Conservation (phyloP, 2,888 invertebrate genomes). For the Apomyelois bistriatella region DNA sequence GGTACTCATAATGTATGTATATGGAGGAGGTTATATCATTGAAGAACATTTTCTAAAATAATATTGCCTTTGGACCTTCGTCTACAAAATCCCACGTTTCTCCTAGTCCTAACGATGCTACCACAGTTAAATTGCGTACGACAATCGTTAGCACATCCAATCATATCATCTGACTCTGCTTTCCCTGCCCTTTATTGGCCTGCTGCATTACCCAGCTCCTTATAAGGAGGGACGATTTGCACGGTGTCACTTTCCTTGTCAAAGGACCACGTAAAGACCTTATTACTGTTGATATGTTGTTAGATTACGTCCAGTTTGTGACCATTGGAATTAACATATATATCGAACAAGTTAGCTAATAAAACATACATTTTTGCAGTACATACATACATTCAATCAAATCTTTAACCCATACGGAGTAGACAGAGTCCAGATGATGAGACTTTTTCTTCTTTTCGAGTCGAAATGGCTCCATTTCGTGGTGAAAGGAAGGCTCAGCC, state of each 20-base stretch:
- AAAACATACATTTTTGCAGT: too few species aligned
- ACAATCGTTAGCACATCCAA: conserved; percentile 41
- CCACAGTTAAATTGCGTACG: background rate
- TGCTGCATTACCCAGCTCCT: conserved; percentile 46
- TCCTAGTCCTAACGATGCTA: too few species aligned
- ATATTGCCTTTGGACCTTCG: too few species aligned
- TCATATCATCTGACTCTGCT: conserved; percentile 47
- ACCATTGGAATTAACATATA: background rate
- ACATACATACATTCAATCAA: too few species aligned
- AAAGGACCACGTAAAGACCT: conserved; percentile 12
- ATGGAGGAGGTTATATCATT: too few species aligned
- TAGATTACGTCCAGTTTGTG: background rate
- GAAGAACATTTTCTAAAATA: too few species aligned
- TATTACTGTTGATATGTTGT: conserved; percentile 9
- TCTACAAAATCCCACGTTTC: background rate
- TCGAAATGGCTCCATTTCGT: too few species aligned
- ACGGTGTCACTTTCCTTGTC: conserved; percentile 36
- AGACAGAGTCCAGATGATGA: too few species aligned
- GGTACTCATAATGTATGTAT: too few species aligned
- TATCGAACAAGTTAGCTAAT: background rate
- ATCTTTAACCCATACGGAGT: too few species aligned
- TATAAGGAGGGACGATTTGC: conserved; percentile 49
- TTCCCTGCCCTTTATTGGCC: conserved; percentile 49
- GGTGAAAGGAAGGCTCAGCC: too few species aligned
- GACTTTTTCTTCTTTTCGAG: too few species aligned